Evolutionary conservation across 2,797 vertebrate species (phyloP).

Genomic region (Poecilia wingei): DNA sequence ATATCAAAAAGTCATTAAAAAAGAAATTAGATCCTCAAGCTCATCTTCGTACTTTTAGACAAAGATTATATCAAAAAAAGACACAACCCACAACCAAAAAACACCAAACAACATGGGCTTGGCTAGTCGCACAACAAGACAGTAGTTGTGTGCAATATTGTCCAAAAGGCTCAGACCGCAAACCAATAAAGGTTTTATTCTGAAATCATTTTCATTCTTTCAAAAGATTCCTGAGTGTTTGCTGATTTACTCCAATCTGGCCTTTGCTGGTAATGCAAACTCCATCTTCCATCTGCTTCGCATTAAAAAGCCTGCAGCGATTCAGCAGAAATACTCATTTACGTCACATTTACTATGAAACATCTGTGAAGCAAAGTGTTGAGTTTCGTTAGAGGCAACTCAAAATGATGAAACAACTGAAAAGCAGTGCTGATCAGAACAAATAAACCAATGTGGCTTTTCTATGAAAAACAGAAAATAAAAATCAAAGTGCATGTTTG

Average conservation of each 20-base stretch:
- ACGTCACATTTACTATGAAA: slow-evolving; percentile 66
- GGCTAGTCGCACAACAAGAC: background rate
- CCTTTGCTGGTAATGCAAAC: slow-evolving; percentile 43
- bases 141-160: background rate
- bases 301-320: slow-evolving; percentile 57
- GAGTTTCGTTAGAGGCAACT: slow-evolving; percentile 54
- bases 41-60: background rate
- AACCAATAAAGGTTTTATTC: slow-evolving; percentile 2
- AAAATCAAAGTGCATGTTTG: background rate
- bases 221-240: slow-evolving; percentile 23
- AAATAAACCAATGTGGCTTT: slow-evolving; percentile 14
- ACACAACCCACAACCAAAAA: too few relatives aligned
- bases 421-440: slow-evolving; percentile 27
- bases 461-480: background rate
- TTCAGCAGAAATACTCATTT: slow-evolving; percentile 55
- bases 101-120: background rate
- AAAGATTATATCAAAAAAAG: background rate
- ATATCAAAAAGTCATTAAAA: background rate
- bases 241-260: slow-evolving; percentile 43
- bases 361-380: slow-evolving; percentile 63
- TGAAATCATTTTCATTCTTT: slow-evolving; percentile 17
- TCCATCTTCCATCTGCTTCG: slow-evolving; percentile 55
- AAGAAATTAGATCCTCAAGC: background rate
- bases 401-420: slow-evolving; percentile 39
- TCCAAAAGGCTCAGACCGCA: background rate